phyloP scores from a whole-genome alignment of 1,140 invertebrate genomes.

The Tetragonula clypearis region DNA sequence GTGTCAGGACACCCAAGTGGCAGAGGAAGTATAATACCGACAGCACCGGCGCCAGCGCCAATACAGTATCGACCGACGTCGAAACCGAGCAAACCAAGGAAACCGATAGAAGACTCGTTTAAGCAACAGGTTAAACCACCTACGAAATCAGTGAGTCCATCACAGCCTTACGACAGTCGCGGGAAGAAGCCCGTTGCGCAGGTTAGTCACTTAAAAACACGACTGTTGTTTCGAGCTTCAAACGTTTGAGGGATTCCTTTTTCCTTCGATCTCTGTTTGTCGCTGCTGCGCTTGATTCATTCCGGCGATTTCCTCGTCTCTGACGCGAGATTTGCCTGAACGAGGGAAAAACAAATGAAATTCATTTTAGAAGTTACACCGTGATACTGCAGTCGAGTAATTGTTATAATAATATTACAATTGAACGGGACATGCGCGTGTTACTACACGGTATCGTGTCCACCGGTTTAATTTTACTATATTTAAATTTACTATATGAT shows the following conservation, averaged over 20 bases:
- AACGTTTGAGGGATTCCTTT: not conserved
- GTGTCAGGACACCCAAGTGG: conserved; percentile 8
- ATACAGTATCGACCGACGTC: conserved; percentile 70
- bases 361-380: not conserved
- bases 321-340: not conserved
- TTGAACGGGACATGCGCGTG: no score
- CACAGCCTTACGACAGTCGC: conserved; percentile 68
- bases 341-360: not conserved
- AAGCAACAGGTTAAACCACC: conserved; percentile 60
- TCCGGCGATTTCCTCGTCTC: rapidly evolving
- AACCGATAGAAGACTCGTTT: conserved; percentile 59
- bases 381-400: not conserved
- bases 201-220: conserved; percentile 74
- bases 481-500: no score
- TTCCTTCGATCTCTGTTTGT: no score
- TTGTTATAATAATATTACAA: no score
- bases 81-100: conserved; percentile 63
- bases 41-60: conserved; percentile 50
- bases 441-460: not conserved
- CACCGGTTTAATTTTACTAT: not conserved
- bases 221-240: not conserved
- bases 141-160: conserved; percentile 58
- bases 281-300: not conserved
- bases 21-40: not conserved
- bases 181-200: conserved; percentile 88